These are phyloP conservation scores for Macaria notata DNA, from an alignment of 2,888 invertebrate genomes.

Conservation along the genomic window DNA sequence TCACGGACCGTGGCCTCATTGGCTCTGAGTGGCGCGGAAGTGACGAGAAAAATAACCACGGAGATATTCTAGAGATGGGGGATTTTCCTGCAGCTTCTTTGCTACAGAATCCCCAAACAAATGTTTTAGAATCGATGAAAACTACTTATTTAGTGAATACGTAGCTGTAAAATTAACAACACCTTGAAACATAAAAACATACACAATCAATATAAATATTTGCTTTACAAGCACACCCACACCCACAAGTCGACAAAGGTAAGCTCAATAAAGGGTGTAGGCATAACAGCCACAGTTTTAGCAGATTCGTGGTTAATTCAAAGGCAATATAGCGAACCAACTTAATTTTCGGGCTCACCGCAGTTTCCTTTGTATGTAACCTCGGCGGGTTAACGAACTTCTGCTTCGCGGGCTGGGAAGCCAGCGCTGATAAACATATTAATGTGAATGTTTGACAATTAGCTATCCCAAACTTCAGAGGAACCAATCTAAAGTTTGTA, in stretches of 20 bases:
- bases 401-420: conserved; percentile 34
- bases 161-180: too few relatives aligned
- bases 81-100: too few relatives aligned
- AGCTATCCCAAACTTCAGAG: conserved; percentile 5
- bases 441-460: conserved; percentile 24
- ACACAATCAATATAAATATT: too few relatives aligned
- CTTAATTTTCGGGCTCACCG: conserved; percentile 78
- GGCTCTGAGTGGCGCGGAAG: conserved; percentile 51
- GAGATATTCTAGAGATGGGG: conserved; percentile 41
- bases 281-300: conserved; percentile 43
- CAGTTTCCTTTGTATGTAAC: conserved; percentile 75
- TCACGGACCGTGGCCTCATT: conserved; percentile 49
- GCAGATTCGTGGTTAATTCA: conserved; percentile 62
- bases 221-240: conserved; percentile 19
- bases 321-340: conserved; percentile 76
- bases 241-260: conserved; percentile 45
- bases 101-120: too few relatives aligned
- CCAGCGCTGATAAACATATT: conserved; percentile 26
- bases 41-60: conserved; percentile 51
- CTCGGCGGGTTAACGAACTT: conserved; percentile 70
- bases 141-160: too few relatives aligned
- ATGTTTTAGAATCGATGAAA: too few relatives aligned
- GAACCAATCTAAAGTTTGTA: conserved; percentile 4
- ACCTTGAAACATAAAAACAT: too few relatives aligned
- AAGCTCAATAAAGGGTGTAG: conserved; percentile 42